Evolutionary conservation across 2,888 invertebrate species (phyloP).

Genomic region (Diarsia brunnea): DNA sequence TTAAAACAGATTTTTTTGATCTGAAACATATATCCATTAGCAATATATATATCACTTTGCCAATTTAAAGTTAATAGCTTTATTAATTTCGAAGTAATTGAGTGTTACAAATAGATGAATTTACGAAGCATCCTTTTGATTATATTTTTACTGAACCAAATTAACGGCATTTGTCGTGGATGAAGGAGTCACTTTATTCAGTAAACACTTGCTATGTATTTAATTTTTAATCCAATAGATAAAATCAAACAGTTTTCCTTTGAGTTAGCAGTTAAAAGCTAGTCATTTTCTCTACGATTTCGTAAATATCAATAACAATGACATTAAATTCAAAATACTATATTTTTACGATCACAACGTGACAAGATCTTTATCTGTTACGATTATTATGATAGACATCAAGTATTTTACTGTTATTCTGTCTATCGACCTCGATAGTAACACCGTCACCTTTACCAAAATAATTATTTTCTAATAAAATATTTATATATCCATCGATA

Average conservation of each 20-base stretch:
- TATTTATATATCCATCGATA: slow-evolving; percentile 55
- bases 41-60: slow-evolving; percentile 48
- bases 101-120: slow-evolving; percentile 42
- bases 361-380: slow-evolving; percentile 61
- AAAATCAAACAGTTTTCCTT: slow-evolving; percentile 28
- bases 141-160: neutral
- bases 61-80: slow-evolving; percentile 59
- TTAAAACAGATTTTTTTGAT: slow-evolving; percentile 22
- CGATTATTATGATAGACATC: slow-evolving; percentile 59
- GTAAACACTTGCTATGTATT: neutral
- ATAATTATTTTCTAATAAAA: slow-evolving; percentile 59
- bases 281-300: slow-evolving; percentile 35
- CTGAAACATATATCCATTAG: slow-evolving; percentile 41
- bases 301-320: slow-evolving; percentile 51
- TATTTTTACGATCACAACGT: slow-evolving; percentile 61
- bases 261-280: slow-evolving; percentile 20
- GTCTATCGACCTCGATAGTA: slow-evolving; percentile 58
- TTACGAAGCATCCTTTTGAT: slow-evolving; percentile 20
- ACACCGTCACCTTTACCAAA: slow-evolving; percentile 55
- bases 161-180: neutral
- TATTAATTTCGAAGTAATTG: slow-evolving; percentile 50
- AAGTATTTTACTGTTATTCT: slow-evolving; percentile 60
- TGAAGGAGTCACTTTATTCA: neutral
- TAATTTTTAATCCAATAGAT: neutral
- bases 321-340: slow-evolving; percentile 42